Evolutionary conservation across 2,797 vertebrate genomes (phyloP).

Genomic region (Steatocranus sp.): DNA sequence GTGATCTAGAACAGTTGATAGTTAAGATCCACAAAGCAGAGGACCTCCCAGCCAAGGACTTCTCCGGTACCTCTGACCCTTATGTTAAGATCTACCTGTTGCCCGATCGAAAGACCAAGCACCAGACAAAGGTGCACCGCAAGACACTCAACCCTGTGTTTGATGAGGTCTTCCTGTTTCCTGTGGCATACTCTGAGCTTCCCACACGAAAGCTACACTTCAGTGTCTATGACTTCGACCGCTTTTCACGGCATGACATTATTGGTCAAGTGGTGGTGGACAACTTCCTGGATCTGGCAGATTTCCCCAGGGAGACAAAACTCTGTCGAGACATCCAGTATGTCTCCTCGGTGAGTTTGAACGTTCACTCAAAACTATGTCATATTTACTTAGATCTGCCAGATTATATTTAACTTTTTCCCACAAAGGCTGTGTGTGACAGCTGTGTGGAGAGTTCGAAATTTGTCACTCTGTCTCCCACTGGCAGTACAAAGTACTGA

Average conservation of each 20-base stretch:
- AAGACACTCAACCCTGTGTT: slow-evolving; percentile 98
- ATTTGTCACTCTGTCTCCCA: background rate
- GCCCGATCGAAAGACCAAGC: slow-evolving; percentile 96
- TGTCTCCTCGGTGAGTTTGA: slow-evolving; percentile 90
- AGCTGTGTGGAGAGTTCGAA: background rate
- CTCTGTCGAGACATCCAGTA: slow-evolving; percentile 95
- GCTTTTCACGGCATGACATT: slow-evolving; percentile 96
- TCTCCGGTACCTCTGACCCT: slow-evolving; percentile 96
- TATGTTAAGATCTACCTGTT: slow-evolving; percentile 99
- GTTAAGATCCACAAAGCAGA: slow-evolving; percentile 97
- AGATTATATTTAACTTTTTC: background rate
- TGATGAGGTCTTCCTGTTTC: slow-evolving; percentile 98
- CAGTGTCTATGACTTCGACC: slow-evolving; percentile 97
- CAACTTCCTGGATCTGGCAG: slow-evolving; percentile 97
- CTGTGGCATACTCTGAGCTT: slow-evolving; percentile 93
- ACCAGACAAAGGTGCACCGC: slow-evolving; percentile 99
- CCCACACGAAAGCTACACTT: slow-evolving; percentile 94
- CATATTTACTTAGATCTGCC: background rate
- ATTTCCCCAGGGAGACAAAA: slow-evolving; percentile 96
- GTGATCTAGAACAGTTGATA: slow-evolving; percentile 94
- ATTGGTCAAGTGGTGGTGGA: slow-evolving; percentile 98
- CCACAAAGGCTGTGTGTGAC: background rate
- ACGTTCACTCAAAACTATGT: background rate
- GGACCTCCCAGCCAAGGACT: slow-evolving; percentile 96
- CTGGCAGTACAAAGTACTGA: background rate